Evolutionary conservation across 2,797 vertebrate genomes (phyloP).

Genomic region (Phalloptychus januarius): DNA sequence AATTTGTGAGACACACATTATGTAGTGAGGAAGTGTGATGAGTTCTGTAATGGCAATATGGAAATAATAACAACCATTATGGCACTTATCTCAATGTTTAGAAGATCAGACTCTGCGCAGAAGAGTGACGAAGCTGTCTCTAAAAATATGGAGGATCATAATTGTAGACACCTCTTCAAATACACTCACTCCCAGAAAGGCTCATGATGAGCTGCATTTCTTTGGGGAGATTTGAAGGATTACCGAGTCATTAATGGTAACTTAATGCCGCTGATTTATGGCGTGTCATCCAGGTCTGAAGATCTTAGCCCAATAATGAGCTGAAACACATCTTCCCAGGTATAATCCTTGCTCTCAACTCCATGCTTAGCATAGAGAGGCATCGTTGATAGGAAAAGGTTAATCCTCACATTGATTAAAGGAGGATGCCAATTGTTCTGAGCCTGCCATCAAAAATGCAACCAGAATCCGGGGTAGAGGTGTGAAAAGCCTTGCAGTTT

Average conservation of each 20-base stretch:
- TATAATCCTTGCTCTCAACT: slow-evolving; percentile 61
- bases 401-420: slow-evolving; percentile 67
- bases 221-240: slow-evolving; percentile 62
- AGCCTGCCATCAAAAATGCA: slow-evolving; percentile 40
- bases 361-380: slow-evolving; percentile 41
- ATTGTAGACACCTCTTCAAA: slow-evolving; percentile 45
- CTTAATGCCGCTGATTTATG: slow-evolving; percentile 57
- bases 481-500: slow-evolving; percentile 1
- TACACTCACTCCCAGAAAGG: slow-evolving; percentile 51
- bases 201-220: slow-evolving; percentile 53
- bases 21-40: background rate
- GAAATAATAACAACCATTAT: slow-evolving; percentile 33
- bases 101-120: slow-evolving; percentile 33
- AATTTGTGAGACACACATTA: slow-evolving; percentile 1
- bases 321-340: slow-evolving; percentile 54
- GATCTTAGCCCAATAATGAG: slow-evolving; percentile 63
- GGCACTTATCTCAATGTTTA: slow-evolving; percentile 52
- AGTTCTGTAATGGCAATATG: slow-evolving; percentile 32
- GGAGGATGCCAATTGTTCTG: slow-evolving; percentile 55
- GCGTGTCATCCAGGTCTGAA: slow-evolving; percentile 49
- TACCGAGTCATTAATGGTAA: slow-evolving; percentile 63
- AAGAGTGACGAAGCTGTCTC: slow-evolving; percentile 29
- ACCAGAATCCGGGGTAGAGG: slow-evolving; percentile 30
- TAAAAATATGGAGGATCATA: slow-evolving; percentile 59
- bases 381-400: slow-evolving; percentile 48